Evolutionary conservation across 2,888 invertebrate genomes (phyloP).

Genomic region (Mythimna loreyi): DNA sequence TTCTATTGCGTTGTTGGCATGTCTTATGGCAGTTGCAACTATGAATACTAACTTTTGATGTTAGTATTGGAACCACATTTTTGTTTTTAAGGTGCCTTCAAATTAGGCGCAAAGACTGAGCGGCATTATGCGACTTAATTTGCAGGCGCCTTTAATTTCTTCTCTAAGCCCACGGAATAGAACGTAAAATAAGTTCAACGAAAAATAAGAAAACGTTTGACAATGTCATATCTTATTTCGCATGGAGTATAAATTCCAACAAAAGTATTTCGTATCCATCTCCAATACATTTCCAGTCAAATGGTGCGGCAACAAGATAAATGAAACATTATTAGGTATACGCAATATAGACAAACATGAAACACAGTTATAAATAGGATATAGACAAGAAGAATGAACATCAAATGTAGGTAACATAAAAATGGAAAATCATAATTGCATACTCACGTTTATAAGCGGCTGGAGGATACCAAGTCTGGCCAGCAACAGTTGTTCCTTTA

Average conservation of each 20-base stretch:
- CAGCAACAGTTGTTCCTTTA: constrained; percentile 96
- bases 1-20: no score
- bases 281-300: constrained; percentile 7
- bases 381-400: constrained; percentile 5
- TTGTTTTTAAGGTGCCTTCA: no score
- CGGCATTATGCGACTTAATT: no score
- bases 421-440: not conserved
- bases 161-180: no score
- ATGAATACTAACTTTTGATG: no score
- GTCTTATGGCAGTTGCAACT: no score
- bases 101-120: no score
- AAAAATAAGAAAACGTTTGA: no score
- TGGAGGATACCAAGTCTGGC: constrained; percentile 94
- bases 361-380: constrained; percentile 8
- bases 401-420: constrained; percentile 2
- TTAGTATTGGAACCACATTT: no score
- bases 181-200: no score
- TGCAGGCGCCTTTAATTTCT: no score
- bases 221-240: no score
- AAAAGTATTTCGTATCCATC: not conserved
- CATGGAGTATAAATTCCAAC: not conserved
- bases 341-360: constrained; percentile 8
- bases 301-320: constrained; percentile 9
- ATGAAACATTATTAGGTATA: not conserved
- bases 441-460: constrained; percentile 83